Conservation (phyloP, 2,888 invertebrate genomes). For the Drosophila limbata region DNA sequence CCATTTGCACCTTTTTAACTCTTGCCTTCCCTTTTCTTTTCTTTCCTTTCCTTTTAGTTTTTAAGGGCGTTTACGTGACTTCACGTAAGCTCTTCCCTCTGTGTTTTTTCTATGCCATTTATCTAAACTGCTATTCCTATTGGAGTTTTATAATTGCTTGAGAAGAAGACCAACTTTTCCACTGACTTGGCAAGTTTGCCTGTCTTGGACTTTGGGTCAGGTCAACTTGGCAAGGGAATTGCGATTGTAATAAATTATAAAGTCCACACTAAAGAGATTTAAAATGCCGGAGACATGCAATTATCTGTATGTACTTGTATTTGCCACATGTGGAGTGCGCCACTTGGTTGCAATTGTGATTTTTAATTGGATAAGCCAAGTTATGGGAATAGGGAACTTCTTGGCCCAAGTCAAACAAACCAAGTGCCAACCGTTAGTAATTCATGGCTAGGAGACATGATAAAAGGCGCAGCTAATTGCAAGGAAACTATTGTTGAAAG, state of each 20-base stretch:
- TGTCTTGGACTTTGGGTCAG: constrained; percentile 63
- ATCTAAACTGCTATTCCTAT: constrained; percentile 19
- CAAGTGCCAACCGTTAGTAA: constrained; percentile 7
- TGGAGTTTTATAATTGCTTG: constrained; percentile 71
- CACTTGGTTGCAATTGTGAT: constrained; percentile 36
- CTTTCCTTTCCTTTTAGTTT: constrained; percentile 1
- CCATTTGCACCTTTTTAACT: constrained; percentile 58
- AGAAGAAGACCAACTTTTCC: constrained; percentile 41
- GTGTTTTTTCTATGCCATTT: not conserved
- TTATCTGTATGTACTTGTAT: constrained; percentile 52
- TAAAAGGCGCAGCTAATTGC: constrained; percentile 24
- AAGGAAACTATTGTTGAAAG: constrained; percentile 16
- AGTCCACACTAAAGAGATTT: constrained; percentile 45
- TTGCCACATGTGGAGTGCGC: constrained; percentile 63
- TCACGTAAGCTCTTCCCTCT: constrained; percentile 42
- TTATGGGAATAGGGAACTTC: constrained; percentile 21
- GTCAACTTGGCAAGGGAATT: constrained; percentile 53
- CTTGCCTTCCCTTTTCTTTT: constrained; percentile 7
- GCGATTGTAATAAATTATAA: constrained; percentile 74
- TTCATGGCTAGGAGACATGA: constrained; percentile 29
- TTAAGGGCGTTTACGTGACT: constrained; percentile 61
- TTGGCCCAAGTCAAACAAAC: constrained; percentile 15
- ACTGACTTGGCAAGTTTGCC: constrained; percentile 45
- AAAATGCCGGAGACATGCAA: constrained; percentile 65
- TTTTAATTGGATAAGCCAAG: constrained; percentile 59